phyloP scores from a whole-genome alignment of 2,113 vertebrate species.

The Colinus virginianus region DNA sequence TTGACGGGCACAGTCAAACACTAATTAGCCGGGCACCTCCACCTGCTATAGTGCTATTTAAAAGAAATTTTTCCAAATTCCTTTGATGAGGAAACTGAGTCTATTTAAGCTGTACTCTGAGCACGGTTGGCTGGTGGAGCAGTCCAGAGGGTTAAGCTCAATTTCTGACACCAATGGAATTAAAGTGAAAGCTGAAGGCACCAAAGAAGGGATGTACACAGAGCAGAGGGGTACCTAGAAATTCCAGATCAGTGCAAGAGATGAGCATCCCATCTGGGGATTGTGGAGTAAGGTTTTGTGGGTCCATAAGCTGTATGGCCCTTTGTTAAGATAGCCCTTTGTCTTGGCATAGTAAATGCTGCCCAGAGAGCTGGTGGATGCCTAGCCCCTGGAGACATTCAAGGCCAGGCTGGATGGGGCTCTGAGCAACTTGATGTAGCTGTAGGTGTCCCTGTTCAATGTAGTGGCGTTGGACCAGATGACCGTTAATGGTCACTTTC shows the following conservation, averaged over 20 bases:
- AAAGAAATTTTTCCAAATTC: background rate
- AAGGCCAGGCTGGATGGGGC: no score
- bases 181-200: background rate
- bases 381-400: no score
- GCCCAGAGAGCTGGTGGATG: no score
- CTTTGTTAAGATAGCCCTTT: background rate
- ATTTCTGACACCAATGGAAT: background rate
- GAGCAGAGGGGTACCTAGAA: accelerated
- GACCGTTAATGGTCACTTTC: no score
- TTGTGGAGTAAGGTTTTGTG: background rate
- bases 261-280: accelerated
- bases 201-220: background rate
- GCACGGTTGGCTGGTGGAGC: background rate
- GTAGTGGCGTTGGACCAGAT: no score
- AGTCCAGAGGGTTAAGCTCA: background rate
- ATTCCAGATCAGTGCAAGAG: background rate
- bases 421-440: no score
- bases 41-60: background rate
- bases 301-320: background rate
- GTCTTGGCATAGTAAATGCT: background rate
- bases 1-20: background rate
- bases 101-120: background rate
- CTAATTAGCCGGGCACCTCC: background rate
- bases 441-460: no score
- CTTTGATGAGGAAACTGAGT: background rate